phyloP scores from a whole-genome alignment of 2,888 invertebrate genomes.

The Euzophera pinguis region DNA sequence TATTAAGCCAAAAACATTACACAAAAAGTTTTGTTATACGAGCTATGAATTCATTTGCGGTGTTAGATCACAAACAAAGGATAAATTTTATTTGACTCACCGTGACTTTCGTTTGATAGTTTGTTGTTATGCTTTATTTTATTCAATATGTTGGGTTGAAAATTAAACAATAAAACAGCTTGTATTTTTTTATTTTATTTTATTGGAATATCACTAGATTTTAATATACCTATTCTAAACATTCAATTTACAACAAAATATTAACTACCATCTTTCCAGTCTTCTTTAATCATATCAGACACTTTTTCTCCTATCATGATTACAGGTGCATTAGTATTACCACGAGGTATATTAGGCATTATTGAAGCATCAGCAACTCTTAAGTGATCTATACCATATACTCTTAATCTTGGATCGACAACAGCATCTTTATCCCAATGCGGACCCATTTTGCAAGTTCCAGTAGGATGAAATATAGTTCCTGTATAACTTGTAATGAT shows the following conservation, averaged over 20 bases:
- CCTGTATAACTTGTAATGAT: slow-evolving; percentile 80
- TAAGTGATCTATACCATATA: slow-evolving; percentile 60
- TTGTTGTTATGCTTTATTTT: too few relatives aligned
- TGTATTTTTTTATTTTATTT: too few relatives aligned
- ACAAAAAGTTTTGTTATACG: too few relatives aligned
- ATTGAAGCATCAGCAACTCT: slow-evolving; percentile 89
- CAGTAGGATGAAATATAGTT: slow-evolving; percentile 71
- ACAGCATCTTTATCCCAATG: slow-evolving; percentile 54
- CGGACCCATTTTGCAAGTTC: slow-evolving; percentile 66
- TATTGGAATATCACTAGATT: too few relatives aligned
- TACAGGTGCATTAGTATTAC: slow-evolving; percentile 89
- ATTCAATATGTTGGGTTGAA: too few relatives aligned
- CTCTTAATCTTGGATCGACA: slow-evolving; percentile 50
- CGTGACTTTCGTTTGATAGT: neutral
- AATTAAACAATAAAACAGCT: too few relatives aligned
- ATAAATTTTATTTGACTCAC: neutral
- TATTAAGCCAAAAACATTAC: too few relatives aligned
- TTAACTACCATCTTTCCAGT: slow-evolving; percentile 54
- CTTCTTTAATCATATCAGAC: slow-evolving; percentile 57
- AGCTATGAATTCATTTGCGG: too few relatives aligned
- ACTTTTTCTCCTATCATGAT: slow-evolving; percentile 89
- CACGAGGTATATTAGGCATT: slow-evolving; percentile 89
- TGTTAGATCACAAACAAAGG: neutral
- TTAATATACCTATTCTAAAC: neutral
- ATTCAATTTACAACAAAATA: neutral